Base-by-base conservation (phyloP, 2,888 invertebrate genomes). In the Neoascia interrupta region DNA sequence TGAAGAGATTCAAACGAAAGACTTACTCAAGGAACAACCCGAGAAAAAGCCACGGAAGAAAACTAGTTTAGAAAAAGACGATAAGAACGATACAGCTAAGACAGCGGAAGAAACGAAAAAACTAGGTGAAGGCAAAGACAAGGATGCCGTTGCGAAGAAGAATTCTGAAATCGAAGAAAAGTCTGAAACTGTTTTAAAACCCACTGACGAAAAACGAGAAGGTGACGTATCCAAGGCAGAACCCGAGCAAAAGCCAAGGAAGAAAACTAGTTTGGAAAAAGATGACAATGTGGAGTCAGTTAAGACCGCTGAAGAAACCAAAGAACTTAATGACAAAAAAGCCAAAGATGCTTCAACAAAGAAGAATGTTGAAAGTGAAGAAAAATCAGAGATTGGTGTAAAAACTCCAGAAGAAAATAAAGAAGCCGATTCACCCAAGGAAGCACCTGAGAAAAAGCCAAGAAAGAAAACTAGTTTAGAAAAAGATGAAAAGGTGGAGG, bases 251-350 rank as follows among this genome's bases (percentile, higher is more conserved):
- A 34, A 34, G n/a, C 4, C 6, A 66, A 34, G 23, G 21, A 16
- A 53, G 34, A 4, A 64, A 2, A n/a, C n/a, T n/a, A n/a, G n/a
- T n/a, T n/a, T n/a, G n/a, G n/a, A n/a, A 26, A 8, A 26, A 26
- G 26, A 26, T 0, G 23, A 34, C n/a, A n/a, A n/a, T n/a, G n/a
- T n/a, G n/a, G n/a, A n/a, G n/a, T n/a, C n/a, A n/a, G 4, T 31
- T 3, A 43, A 39, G 28, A 26, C 6, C 23, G 11, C 18, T 1
- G 26, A 72, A 81, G 83, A 73, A 80, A 83, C 72, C 72, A 43
- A 51, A 41, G 56, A 79, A 63, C 51, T 68, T 49, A 60, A 70
- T 54, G 58, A 18, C 51, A 34, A 75, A 81, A 69, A 63, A 82
- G 28, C 75, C 4, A 34, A 56, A 4, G 37, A 49, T 2, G 18